Percentiles rank a stretch among this genome's conserved stretches.
Evolutionary conservation across 2,888 invertebrate species (phyloP).

Genomic region (Chloromyia formosa): DNA sequence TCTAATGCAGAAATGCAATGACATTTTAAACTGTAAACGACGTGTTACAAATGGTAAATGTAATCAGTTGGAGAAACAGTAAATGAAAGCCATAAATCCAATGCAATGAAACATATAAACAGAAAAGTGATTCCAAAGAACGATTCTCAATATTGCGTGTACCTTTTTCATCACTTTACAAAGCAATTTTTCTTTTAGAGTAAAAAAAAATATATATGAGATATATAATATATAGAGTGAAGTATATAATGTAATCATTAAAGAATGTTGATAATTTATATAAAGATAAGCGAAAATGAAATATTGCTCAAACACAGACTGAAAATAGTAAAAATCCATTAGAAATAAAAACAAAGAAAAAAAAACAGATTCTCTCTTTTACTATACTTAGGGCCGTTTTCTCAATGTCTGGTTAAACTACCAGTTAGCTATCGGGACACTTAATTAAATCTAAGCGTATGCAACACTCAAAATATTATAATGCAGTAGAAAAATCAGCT

Average conservation of each 20-base stretch:
- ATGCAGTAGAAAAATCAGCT: too few relatives aligned
- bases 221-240: constrained; percentile 29
- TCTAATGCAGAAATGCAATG: too few relatives aligned
- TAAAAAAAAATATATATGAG: constrained; percentile 7
- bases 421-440: too few relatives aligned
- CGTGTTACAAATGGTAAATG: too few relatives aligned
- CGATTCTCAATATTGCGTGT: constrained; percentile 36
- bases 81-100: too few relatives aligned
- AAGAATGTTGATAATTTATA: constrained; percentile 25
- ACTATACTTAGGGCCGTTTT: too few relatives aligned
- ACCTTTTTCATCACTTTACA: constrained; percentile 27
- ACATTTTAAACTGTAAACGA: too few relatives aligned
- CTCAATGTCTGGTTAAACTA: too few relatives aligned
- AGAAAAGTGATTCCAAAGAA: constrained; percentile 37
- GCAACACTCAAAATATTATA: too few relatives aligned
- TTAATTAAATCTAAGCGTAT: too few relatives aligned
- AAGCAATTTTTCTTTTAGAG: constrained; percentile 27
- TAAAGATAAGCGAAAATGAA: constrained; percentile 8
- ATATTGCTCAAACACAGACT: constrained; percentile 33
- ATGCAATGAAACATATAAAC: not conserved
- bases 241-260: constrained; percentile 27
- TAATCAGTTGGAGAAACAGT: too few relatives aligned
- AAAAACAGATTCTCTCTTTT: constrained; percentile 40
- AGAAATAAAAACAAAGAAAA: constrained; percentile 35
- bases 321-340: constrained; percentile 35